phyloP scores from a whole-genome alignment of 2,113 vertebrate species.

The Oncorhynchus masou region DNA sequence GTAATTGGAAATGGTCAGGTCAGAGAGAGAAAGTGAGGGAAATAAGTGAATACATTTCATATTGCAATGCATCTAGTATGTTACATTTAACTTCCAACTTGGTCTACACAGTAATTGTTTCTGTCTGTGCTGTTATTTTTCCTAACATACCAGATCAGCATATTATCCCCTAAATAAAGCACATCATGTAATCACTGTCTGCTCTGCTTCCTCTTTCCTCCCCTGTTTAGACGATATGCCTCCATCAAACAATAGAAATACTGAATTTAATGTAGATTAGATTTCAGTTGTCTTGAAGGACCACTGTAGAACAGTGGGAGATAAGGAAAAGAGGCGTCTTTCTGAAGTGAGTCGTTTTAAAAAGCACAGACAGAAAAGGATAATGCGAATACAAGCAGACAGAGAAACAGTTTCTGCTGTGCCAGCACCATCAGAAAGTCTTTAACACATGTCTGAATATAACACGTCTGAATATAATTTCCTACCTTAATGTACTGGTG shows the following conservation, averaged over 20 bases:
- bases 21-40: too few species aligned
- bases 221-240: not conserved
- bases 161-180: not conserved
- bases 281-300: slow-evolving; percentile 17
- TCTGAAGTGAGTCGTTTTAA: not conserved
- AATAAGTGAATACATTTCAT: too few species aligned
- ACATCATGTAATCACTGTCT: not conserved
- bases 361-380: not conserved
- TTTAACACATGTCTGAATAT: slow-evolving; percentile 9
- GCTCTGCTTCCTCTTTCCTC: not conserved
- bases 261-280: slow-evolving; percentile 12
- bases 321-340: slow-evolving; percentile 7
- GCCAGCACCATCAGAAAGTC: slow-evolving; percentile 8
- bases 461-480: slow-evolving; percentile 5
- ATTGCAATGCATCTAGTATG: too few species aligned
- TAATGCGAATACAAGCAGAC: not conserved
- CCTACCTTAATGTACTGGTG: not conserved
- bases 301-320: slow-evolving; percentile 8
- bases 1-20: too few species aligned
- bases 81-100: too few species aligned
- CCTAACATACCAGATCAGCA: not conserved
- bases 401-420: slow-evolving; percentile 12
- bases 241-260: slow-evolving; percentile 5
- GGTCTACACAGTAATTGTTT: too few species aligned
- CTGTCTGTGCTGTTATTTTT: not conserved